Conservation (phyloP, 2,888 invertebrate species). For the Coremacera marginata region DNA sequence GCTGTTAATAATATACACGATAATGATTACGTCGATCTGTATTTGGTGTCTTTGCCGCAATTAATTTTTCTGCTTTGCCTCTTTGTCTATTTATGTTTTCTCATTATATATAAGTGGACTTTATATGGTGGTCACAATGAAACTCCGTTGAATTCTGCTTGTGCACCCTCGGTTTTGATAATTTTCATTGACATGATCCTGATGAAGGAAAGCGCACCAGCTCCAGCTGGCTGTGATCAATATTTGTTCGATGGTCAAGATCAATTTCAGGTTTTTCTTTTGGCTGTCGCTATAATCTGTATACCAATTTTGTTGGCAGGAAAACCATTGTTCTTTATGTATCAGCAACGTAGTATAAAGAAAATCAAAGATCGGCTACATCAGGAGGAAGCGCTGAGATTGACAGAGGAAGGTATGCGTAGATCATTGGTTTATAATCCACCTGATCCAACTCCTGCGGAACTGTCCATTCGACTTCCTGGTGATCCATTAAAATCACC, state of each 20-base stretch:
- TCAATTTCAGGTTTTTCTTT: slow-evolving; percentile 79
- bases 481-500: too few relatives aligned
- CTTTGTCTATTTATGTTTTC: slow-evolving; percentile 89
- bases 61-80: slow-evolving; percentile 84
- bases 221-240: slow-evolving; percentile 69
- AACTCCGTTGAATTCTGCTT: slow-evolving; percentile 66
- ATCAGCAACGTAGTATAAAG: slow-evolving; percentile 70
- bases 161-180: slow-evolving; percentile 82
- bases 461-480: too few relatives aligned
- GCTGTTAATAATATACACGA: slow-evolving; percentile 81
- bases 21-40: slow-evolving; percentile 74
- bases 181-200: slow-evolving; percentile 85
- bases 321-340: slow-evolving; percentile 83
- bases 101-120: slow-evolving; percentile 93
- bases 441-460: too few relatives aligned
- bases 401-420: slow-evolving; percentile 51
- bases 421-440: slow-evolving; percentile 48
- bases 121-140: slow-evolving; percentile 73
- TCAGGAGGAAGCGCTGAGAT: slow-evolving; percentile 28
- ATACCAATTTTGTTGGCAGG: slow-evolving; percentile 92
- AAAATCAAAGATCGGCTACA: slow-evolving; percentile 42
- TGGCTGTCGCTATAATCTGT: slow-evolving; percentile 82
- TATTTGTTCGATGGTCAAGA: slow-evolving; percentile 80
- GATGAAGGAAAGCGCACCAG: slow-evolving; percentile 69
- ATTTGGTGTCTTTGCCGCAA: slow-evolving; percentile 91